Conservation (phyloP, 2,888 invertebrate species). For the Sphaeridia pumilis region DNA sequence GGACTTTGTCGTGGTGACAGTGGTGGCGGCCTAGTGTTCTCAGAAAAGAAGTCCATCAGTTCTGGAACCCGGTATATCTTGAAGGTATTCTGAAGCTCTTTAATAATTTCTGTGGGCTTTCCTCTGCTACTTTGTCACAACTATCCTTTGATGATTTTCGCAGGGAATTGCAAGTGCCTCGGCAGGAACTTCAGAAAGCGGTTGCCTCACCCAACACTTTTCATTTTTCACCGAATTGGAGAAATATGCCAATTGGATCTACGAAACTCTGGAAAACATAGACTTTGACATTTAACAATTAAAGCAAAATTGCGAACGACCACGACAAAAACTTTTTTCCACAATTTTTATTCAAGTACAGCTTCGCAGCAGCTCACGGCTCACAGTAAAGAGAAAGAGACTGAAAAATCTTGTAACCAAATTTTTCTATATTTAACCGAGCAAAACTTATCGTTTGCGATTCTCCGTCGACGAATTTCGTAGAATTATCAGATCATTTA, state of each 20-base stretch:
- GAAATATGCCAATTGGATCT: conserved; percentile 4
- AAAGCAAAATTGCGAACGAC: background rate
- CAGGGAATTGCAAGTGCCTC: conserved; percentile 5
- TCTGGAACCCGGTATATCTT: conserved; percentile 1
- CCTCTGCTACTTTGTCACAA: too few species aligned
- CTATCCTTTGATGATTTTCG: background rate
- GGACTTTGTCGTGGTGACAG: conserved; percentile 6
- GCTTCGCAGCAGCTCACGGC: too few species aligned
- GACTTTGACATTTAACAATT: background rate
- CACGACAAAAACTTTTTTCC: background rate
- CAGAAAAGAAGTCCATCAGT: background rate
- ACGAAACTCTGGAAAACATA: conserved; percentile 1
- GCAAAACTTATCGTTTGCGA: too few species aligned
- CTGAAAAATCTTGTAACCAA: too few species aligned
- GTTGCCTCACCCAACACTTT: background rate
- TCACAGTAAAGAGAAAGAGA: too few species aligned
- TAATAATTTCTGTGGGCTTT: background rate
- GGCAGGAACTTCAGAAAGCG: too few species aligned
- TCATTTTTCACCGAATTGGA: conserved; percentile 3
- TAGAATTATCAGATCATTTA: too few species aligned
- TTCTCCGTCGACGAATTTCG: too few species aligned
- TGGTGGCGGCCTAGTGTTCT: conserved; percentile 6
- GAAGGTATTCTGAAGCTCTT: conserved; percentile 5
- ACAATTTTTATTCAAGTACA: too few species aligned
- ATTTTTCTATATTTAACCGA: too few species aligned